Evolutionary conservation across 2,888 invertebrate species (phyloP), one percentile per base, ranked within the genome.

Genomic region (Drosophila recens): DNA sequence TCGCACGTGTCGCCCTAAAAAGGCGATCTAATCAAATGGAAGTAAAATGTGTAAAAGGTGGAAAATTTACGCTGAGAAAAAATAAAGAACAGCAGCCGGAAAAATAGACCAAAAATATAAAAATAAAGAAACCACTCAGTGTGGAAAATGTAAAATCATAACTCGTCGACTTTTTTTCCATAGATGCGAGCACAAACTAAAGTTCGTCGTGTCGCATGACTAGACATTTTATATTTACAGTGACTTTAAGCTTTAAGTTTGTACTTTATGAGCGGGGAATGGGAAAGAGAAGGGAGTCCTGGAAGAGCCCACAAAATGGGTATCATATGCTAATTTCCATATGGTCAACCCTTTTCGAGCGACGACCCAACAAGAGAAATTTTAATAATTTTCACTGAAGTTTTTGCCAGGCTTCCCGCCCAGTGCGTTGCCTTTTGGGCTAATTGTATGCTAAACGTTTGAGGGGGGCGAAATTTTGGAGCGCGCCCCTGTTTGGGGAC

Each of bases 1-100:
- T 23, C 66, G 89, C 83, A 86, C 85, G 85, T 86, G 90, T 79
- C 79, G 76, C 76, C 79, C 86, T 75, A 76, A 83, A 85, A 85
- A 89, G 80, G 75, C 81, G 90, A 90, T 90, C 82, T 85, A 90
- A 91, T 90, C 90, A 87, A 87, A 89, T 90, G 90, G 90, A 91
- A 90, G 84, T 90, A 88, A 90, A 90, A 82, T 90, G 88, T 85
- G 89, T 81, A 86, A 91, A 90, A 91, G 87, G 82, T 84, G 91
- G 90, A 86, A 90, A 90, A 89, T 90, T 91, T 82, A 68, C 72
- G 87, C 83, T 66, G 72, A 61, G 68, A 72, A 67, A 61, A 66
- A 87, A 69, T 52, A 71, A 73, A 69, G 63, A 78, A 75, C 53
- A 67, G 69, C 77, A 75, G 61, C 63, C 72, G 62, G 77, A 63